Base-by-base conservation (phyloP, 2,888 invertebrate genomes). In the Fragum fragum region DNA sequence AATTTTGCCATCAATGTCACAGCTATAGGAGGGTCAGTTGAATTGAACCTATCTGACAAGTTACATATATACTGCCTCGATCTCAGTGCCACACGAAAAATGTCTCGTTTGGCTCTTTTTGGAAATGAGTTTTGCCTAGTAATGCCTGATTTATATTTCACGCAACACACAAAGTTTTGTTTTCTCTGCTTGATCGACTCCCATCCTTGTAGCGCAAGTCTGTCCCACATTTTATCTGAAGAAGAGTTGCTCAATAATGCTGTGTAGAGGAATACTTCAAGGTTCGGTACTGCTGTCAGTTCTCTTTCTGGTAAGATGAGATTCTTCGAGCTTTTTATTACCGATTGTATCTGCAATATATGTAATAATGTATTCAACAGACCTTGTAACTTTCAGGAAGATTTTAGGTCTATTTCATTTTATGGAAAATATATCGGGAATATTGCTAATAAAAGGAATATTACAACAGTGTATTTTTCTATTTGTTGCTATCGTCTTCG, bases 191-290 rank as follows among this genome's bases (percentile, higher is more conserved):
- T 32, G 7, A 1, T 29, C 7, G 16, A 3, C 29, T 61, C 61
- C 61, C 61, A 61, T 3, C 61, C 61, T 21, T 61, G 61, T 18
- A 61, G 26, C 6, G 61, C 29, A n/a, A 61, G 61, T 32, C 61
- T 29, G 61, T 61, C 61, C 61, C 61, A 61, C 3, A n/a, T 32
- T n/a, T 26, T 61, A 9, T 61, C 29, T 0, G n/a, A 26, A 11
- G 61, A 32, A n/a, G 61, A 29, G 61, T 61, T 61, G n/a, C 61
- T 32, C 1, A 61, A 11, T 32, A 61, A 32, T 2, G 61, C 61
- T 32, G 61, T 16, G n/a, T 61, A 61, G 18, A 61, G 29, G n/a
- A 61, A 32, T 6, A 61, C 29, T 47, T 47, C 47, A 47, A 47
- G 47, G 47, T 47, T 47, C 3, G 47, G n/a, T 47, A 47, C 3